Base-by-base conservation (phyloP, 2,797 vertebrate genomes). In the Coranthus polyacanthus region DNA sequence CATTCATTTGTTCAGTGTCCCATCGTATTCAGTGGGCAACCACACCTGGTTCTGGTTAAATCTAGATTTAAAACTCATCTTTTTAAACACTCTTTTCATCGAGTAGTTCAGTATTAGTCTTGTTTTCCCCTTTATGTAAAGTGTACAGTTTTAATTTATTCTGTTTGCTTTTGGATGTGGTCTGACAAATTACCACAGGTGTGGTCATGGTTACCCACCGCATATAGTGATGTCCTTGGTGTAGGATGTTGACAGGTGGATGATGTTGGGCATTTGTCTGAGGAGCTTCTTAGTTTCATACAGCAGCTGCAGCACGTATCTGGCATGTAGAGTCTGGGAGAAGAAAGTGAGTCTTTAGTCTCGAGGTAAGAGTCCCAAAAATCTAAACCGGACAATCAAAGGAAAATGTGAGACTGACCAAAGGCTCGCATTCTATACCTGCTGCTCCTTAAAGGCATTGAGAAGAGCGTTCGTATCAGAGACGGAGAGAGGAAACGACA, bases 201-300 rank as follows among this genome's bases (percentile, higher is more conserved):
- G 17, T 53, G 22, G 15, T 6, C 8, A 15, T 12, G n/a, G 49
- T 34, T 17, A 82, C 95, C 88, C 90, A 98, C 97, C 97, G 78
- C 97, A 98, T 70, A 98, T 82, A 1, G 97, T 99, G 86, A 99
- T 93, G 72, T 97, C 96, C 78, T 94, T 96, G 80, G 92, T 92
- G 79, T 95, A 96, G 53, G 94, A 95, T 17, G 96, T 97, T 0
- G 93, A 95, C 86, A 96, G 24, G 38, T 94, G 91, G 66, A 81
- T 90, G 84, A 99, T 93, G 83, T 98, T 99, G 52, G 97, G 96
- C 95, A 96, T 95, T 79, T 95, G 93, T 81, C 94, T 95, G 51
- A 99, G 92, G 65, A 96, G 90, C 69, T 93, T 97, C 87, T 92
- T 96, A 12, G 95, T 95, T 89, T 99, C 96, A 21, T 88, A 90